phyloP scores from a whole-genome alignment of 1,140 invertebrate genomes.

The Aphelinus certus region DNA sequence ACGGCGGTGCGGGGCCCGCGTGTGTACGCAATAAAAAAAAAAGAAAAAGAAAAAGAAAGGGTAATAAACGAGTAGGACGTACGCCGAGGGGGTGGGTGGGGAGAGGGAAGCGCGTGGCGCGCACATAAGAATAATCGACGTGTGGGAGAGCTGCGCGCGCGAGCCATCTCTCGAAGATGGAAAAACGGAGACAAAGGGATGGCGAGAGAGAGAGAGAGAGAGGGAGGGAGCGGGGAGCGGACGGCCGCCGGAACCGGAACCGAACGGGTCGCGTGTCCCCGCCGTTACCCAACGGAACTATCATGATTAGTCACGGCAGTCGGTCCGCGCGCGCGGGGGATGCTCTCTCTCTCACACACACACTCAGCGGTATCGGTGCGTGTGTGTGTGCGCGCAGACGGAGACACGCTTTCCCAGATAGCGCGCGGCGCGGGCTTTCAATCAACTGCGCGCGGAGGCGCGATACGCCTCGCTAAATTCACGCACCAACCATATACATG shows the following conservation, averaged over 20 bases:
- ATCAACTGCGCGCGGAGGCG: conserved; percentile 7
- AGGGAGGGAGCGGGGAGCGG: conserved; percentile 37
- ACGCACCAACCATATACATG: neutral
- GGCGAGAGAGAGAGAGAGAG: conserved; percentile 14
- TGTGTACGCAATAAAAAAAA: no score
- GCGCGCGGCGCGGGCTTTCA: neutral
- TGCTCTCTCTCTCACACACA: no score
- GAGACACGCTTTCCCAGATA: conserved; percentile 9
- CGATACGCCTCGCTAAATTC: conserved; percentile 20
- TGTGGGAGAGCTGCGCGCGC: neutral
- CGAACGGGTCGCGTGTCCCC: conserved; percentile 64
- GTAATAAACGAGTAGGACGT: no score
- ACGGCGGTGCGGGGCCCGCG: no score
- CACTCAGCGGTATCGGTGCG: no score
- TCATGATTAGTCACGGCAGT: conserved; percentile 66
- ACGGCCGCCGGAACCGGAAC: conserved; percentile 64
- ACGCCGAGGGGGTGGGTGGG: no score
- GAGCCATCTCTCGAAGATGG: neutral
- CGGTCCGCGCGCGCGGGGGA: neutral
- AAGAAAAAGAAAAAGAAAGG: no score
- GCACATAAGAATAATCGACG: neutral
- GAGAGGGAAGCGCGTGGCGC: conserved; percentile 1
- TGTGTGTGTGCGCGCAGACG: neutral
- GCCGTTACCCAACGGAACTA: conserved; percentile 65
- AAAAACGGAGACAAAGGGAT: neutral